These are phyloP conservation scores for Labia minor DNA, from an alignment of 2,888 invertebrate genomes.

Conservation along the genomic window DNA sequence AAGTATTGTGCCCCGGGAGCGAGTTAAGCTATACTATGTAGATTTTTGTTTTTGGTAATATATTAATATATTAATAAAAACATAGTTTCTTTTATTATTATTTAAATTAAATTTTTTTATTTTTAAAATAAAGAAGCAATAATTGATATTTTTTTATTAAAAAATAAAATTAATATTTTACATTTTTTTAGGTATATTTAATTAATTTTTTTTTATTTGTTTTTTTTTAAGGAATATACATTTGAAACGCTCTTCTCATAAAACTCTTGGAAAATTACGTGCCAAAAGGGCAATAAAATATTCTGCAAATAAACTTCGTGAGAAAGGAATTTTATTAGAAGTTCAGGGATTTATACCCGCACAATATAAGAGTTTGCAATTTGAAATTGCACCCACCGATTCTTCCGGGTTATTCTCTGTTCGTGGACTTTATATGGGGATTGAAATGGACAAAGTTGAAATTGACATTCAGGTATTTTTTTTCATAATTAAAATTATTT, in stretches of 20 bases:
- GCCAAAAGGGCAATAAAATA: slow-evolving; percentile 52
- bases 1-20: no score
- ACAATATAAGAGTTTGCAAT: slow-evolving; percentile 64
- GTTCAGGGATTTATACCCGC: slow-evolving; percentile 54
- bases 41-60: no score
- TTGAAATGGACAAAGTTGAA: slow-evolving; percentile 60
- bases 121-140: no score
- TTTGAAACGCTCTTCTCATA: slow-evolving; percentile 35
- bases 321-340: slow-evolving; percentile 59
- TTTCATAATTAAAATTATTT: no score
- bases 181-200: slow-evolving; percentile 21
- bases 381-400: slow-evolving; percentile 58
- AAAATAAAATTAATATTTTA: no score
- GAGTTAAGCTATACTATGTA: no score
- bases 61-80: no score
- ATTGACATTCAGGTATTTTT: slow-evolving; percentile 47
- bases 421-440: slow-evolving; percentile 64
- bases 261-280: slow-evolving; percentile 39
- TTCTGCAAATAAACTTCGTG: slow-evolving; percentile 54
- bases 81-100: no score
- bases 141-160: no score
- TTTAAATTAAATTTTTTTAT: no score
- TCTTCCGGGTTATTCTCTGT: slow-evolving; percentile 57
- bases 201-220: slow-evolving; percentile 15
- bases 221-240: slow-evolving; percentile 44